Conservation (phyloP, 1,140 invertebrate species). For the Cherax destructor region DNA sequence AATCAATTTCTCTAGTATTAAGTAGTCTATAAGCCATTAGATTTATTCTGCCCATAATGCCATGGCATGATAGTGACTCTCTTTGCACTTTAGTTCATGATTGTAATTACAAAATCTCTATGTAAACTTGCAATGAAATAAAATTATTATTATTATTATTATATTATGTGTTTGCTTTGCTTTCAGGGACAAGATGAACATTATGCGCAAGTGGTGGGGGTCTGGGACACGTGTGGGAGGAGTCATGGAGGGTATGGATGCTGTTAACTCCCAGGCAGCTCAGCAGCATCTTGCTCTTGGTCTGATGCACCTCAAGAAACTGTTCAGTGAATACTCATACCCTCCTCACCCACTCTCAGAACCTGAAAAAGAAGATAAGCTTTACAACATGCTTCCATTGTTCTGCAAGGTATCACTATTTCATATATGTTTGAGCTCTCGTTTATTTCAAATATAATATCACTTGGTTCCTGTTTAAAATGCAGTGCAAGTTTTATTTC, state of each 20-base stretch:
- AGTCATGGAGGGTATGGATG: constrained; percentile 40
- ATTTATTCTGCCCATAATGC: too few species aligned
- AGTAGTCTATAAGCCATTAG: too few species aligned
- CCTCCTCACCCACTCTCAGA: constrained; percentile 87
- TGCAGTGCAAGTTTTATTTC: too few species aligned
- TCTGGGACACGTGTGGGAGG: constrained; percentile 57
- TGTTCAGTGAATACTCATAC: constrained; percentile 95
- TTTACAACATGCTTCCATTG: constrained; percentile 98
- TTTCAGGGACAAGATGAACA: constrained; percentile 61
- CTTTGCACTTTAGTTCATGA: too few species aligned
- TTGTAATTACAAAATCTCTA: too few species aligned
- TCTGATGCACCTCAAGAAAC: constrained; percentile 95
- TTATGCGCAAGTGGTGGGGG: constrained; percentile 72
- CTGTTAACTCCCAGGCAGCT: constrained; percentile 54
- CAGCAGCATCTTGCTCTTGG: constrained; percentile 79
- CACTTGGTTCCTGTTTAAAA: not conserved
- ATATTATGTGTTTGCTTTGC: not conserved
- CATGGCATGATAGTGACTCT: too few species aligned
- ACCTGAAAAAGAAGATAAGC: constrained; percentile 91
- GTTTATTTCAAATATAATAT: not conserved
- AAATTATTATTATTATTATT: too few species aligned
- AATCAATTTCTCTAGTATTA: too few species aligned
- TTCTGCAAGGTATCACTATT: constrained; percentile 92
- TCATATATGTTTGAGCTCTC: constrained; percentile 17
- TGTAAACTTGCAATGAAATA: too few species aligned